phyloP scores from a whole-genome alignment of 2,797 vertebrate species.

The Melanotaenia trifasciata region DNA sequence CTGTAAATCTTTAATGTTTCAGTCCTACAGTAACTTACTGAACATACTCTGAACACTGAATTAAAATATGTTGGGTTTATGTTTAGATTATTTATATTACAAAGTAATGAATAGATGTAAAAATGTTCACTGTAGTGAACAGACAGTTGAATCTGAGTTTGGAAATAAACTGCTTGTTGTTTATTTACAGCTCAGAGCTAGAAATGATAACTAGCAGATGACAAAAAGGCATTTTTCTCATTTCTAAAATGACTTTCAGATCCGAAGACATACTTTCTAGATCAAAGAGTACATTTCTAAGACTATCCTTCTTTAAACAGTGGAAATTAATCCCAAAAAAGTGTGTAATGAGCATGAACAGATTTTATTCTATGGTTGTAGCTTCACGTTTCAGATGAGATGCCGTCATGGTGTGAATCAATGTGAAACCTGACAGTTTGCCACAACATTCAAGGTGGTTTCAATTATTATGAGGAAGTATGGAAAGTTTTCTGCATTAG shows the following conservation, averaged over 20 bases:
- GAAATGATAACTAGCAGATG: slow-evolving; percentile 27
- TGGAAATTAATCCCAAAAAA: too few species aligned
- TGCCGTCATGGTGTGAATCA: background rate
- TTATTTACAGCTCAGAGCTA: slow-evolving; percentile 35
- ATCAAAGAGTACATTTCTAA: too few species aligned
- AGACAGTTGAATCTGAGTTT: slow-evolving; percentile 32
- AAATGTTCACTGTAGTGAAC: slow-evolving; percentile 27
- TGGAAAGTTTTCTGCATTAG: background rate
- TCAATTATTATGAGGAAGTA: slow-evolving; percentile 1
- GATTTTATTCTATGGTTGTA: too few species aligned
- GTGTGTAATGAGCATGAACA: too few species aligned
- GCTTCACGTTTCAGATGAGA: too few species aligned
- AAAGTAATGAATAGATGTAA: slow-evolving; percentile 23
- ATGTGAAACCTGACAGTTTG: background rate
- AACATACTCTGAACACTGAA: slow-evolving; percentile 19
- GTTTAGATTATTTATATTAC: background rate
- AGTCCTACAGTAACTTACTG: slow-evolving; percentile 26
- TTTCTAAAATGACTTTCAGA: too few species aligned
- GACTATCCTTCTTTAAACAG: too few species aligned
- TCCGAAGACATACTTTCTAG: too few species aligned
- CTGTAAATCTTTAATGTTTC: slow-evolving; percentile 28
- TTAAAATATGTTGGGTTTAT: slow-evolving; percentile 28
- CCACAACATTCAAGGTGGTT: slow-evolving; percentile 1
- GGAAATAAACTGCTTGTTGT: slow-evolving; percentile 40
- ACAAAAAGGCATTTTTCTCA: slow-evolving; percentile 9